These are phyloP conservation scores for Pantherophis guttatus DNA, from an alignment of 2,113 vertebrate genomes.

Conservation along the genomic window DNA sequence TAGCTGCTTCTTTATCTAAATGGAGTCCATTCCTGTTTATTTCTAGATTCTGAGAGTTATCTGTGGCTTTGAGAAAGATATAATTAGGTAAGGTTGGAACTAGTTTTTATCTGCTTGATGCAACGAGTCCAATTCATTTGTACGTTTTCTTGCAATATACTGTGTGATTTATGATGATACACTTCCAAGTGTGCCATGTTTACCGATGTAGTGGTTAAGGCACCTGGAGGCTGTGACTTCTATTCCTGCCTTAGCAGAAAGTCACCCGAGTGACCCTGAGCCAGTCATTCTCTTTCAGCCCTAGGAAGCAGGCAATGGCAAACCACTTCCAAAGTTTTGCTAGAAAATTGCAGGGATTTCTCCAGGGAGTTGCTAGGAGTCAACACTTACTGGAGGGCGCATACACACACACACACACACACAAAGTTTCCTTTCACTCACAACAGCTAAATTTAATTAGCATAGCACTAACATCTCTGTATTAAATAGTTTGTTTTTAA, in stretches of 20 bases:
- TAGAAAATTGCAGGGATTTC: background rate
- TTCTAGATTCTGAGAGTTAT: background rate
- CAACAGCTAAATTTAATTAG: background rate
- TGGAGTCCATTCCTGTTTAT: background rate
- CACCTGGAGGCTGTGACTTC: background rate
- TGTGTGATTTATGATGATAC: background rate
- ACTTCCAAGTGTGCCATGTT: background rate
- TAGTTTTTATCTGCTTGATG: background rate
- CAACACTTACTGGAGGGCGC: background rate
- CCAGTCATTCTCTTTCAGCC: background rate
- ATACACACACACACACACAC: too few species aligned
- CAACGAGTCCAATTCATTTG: background rate
- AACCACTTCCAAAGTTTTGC: background rate
- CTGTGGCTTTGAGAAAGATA: background rate
- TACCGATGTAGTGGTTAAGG: background rate
- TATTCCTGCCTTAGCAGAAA: background rate
- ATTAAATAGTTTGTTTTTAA: constrained; percentile 9
- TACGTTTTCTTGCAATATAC: too few species aligned
- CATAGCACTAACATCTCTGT: background rate
- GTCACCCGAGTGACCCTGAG: background rate
- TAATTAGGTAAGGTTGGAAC: background rate
- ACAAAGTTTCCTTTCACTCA: background rate
- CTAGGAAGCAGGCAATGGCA: background rate
- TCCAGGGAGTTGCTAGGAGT: background rate
- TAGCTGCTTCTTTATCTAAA: background rate